Base-by-base conservation (phyloP, 2,113 vertebrate species). In the Sorex fumeus region DNA sequence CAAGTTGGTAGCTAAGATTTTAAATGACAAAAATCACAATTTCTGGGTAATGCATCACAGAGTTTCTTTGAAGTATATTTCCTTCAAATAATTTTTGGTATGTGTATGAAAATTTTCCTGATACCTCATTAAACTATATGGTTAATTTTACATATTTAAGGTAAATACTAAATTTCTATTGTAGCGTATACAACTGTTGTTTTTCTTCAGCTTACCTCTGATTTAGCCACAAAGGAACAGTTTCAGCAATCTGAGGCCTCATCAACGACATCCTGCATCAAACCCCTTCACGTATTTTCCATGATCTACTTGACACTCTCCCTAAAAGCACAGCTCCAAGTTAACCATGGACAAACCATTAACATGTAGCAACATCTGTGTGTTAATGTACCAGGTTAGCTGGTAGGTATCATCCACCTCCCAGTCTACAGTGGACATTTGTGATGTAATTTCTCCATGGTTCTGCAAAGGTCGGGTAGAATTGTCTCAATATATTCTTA, bases 91-190 rank as follows among this genome's bases (percentile, higher is more conserved):
- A 60, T 2, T 8, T 81, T 92, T 45, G 32, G 36, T 92, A 88
- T 47, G 2, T 74, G 19, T 62, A 81, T 78, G 25, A 43, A 16
- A 19, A 50, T 60, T 21, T 70, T 3, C 47, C 47, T 43, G 53
- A 77, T 10, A 32, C 43, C 79, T 78, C 10, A 71, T 32, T 45
- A 60, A 27, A 87, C 80, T 23, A 32, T 34, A 70, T 36, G 25
- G 67, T 2, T n/a, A 70, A 74, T 67, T 88, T 62, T 34, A n/a
- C 64, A 50, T 85, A 91, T 76, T 78, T 91, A 83, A 76, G 32
- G 43, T 75, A 8, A 93, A 70, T 70, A 84, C 4, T 23, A 90
- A 60, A 81, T 78, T 40, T 87, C n/a, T 25, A 83, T 53, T 50
- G 23, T 62, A 34, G 67, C 1, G n/a, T 28, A 45, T 3, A 82